Percentiles rank a stretch among this genome's conserved stretches.
Evolutionary conservation across 2,888 invertebrate species (phyloP).

Genomic region (Ditula angustiorana): DNA sequence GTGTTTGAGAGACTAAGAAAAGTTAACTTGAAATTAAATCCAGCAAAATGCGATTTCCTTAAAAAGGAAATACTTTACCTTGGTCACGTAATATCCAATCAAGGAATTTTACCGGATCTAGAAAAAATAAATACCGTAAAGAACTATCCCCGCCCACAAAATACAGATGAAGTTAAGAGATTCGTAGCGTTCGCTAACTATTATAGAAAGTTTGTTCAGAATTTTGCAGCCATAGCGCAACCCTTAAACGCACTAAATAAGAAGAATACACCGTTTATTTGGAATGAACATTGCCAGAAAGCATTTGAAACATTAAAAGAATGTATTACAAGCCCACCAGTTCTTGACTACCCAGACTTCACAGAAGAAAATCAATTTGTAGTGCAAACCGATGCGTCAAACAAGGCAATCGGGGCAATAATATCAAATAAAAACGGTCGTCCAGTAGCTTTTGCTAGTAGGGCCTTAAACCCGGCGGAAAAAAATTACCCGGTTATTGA

Average conservation of each 20-base stretch:
- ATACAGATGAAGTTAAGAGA: not conserved
- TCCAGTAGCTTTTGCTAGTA: not conserved
- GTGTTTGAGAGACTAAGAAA: conserved; percentile 18
- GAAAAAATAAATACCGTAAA: not conserved
- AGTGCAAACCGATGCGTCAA: not conserved
- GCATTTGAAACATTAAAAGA: not conserved
- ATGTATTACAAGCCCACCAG: not conserved
- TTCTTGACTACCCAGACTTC: not conserved
- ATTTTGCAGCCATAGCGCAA: not conserved
- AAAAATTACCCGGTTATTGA: not conserved
- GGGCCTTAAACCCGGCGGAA: not conserved
- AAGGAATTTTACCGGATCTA: not conserved
- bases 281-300: not conserved
- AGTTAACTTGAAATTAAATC: conserved; percentile 37
- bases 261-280: not conserved
- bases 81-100: conserved; percentile 7
- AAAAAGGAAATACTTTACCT: conserved; percentile 34
- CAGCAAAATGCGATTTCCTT: conserved; percentile 34
- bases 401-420: not conserved
- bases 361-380: not conserved
- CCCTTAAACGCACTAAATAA: not conserved
- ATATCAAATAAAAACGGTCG: not conserved
- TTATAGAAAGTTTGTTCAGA: not conserved
- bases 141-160: not conserved
- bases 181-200: not conserved